Conservation (phyloP, 2,797 vertebrate genomes). For the Rhyacichthys aspro region DNA sequence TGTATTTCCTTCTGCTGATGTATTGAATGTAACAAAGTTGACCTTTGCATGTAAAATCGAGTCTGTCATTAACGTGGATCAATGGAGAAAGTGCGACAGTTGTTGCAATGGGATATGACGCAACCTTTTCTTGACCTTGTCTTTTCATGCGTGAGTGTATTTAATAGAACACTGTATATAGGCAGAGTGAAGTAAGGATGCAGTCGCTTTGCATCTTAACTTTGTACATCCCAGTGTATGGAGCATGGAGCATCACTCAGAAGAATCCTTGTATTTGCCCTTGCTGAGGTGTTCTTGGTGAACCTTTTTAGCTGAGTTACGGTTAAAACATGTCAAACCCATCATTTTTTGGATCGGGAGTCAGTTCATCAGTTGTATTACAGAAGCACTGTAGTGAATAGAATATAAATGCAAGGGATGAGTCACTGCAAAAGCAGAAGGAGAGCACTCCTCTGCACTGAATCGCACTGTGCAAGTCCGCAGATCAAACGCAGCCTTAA, state of each 20-base stretch:
- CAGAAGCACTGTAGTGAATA: constrained; percentile 33
- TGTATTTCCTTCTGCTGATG: constrained; percentile 15
- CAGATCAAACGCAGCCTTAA: constrained; percentile 23
- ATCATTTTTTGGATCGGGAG: constrained; percentile 8
- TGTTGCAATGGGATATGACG: constrained; percentile 44
- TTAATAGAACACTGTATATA: constrained; percentile 40
- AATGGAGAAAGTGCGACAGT: constrained; percentile 39
- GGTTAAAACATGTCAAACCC: constrained; percentile 9
- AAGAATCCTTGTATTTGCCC: neutral
- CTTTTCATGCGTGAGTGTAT: constrained; percentile 31
- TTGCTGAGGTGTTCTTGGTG: neutral
- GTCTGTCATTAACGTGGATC: constrained; percentile 41
- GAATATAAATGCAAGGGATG: constrained; percentile 43
- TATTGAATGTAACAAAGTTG: constrained; percentile 38
- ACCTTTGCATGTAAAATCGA: constrained; percentile 40
- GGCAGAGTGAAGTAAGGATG: constrained; percentile 8
- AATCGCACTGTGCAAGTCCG: constrained; percentile 3
- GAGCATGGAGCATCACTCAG: neutral
- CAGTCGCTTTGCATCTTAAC: constrained; percentile 13
- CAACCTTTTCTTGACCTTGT: constrained; percentile 57
- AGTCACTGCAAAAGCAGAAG: constrained; percentile 27
- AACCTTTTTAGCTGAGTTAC: neutral
- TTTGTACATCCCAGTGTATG: neutral
- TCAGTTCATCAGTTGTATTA: constrained; percentile 24
- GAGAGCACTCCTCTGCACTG: constrained; percentile 1